phyloP scores from a whole-genome alignment of 2,113 vertebrate genomes.

The Scatophagus argus region DNA sequence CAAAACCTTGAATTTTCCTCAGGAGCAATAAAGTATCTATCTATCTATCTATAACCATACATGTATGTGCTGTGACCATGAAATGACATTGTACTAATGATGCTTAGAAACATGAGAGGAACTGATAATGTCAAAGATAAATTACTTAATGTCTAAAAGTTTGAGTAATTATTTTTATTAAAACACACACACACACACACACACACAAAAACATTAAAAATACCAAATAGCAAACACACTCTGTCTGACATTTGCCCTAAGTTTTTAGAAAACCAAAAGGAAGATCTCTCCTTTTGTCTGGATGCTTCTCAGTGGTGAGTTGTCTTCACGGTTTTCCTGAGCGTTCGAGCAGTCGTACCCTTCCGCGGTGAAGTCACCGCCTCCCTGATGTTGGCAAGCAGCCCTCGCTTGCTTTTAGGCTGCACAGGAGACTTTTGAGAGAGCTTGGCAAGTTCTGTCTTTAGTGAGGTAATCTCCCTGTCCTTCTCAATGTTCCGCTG shows the following conservation, averaged over 20 bases:
- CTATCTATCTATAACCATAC: too few species aligned
- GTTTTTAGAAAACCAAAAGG: neutral
- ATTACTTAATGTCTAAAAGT: neutral
- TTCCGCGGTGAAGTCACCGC: constrained; percentile 80
- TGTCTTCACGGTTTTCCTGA: constrained; percentile 63
- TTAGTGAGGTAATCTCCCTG: constrained; percentile 78
- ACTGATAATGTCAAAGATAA: neutral
- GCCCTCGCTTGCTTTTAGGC: constrained; percentile 80
- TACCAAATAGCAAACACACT: neutral
- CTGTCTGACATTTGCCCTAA: too few species aligned
- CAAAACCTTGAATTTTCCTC: too few species aligned
- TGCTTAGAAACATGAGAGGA: neutral
- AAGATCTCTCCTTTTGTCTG: neutral
- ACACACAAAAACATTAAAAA: neutral
- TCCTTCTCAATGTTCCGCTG: constrained; percentile 79
- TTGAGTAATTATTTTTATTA: constrained; percentile 17
- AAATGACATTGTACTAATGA: neutral
- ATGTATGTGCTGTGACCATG: neutral
- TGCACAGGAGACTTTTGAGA: constrained; percentile 69
- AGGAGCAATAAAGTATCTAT: too few species aligned
- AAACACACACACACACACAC: too few species aligned
- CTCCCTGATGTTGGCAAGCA: constrained; percentile 88
- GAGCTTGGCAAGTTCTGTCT: constrained; percentile 75
- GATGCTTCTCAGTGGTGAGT: constrained; percentile 45
- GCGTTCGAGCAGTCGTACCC: constrained; percentile 59